These are phyloP conservation scores for Papilio helenus DNA, from an alignment of 1,140 invertebrate genomes.

Conservation along the genomic window DNA sequence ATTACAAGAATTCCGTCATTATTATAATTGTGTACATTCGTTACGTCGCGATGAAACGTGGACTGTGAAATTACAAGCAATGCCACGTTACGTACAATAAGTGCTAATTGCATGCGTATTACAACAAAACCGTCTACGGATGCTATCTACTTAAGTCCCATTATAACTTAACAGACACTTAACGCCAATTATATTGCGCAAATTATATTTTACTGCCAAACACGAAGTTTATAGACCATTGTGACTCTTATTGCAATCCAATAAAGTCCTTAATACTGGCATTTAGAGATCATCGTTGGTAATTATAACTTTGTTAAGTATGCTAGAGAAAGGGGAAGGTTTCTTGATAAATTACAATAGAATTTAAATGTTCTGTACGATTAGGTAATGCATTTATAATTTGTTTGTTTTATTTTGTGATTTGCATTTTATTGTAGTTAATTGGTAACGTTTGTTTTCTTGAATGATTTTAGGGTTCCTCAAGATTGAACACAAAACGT, in stretches of 20 bases:
- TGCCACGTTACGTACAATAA: constrained; percentile 60
- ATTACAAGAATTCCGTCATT: constrained; percentile 61
- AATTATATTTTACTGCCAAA: constrained; percentile 38
- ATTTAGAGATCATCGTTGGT: constrained; percentile 38
- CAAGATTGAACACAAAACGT: constrained; percentile 18
- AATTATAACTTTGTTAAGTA: constrained; percentile 50
- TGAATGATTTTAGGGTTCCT: constrained; percentile 52
- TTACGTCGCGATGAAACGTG: constrained; percentile 52
- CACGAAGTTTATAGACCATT: constrained; percentile 27
- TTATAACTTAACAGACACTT: constrained; percentile 80
- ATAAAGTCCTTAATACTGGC: constrained; percentile 40
- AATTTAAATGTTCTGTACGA: constrained; percentile 76
- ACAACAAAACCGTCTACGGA: constrained; percentile 68
- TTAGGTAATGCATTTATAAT: constrained; percentile 79
- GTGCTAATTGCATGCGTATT: constrained; percentile 69
- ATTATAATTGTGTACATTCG: constrained; percentile 59
- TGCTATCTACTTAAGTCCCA: constrained; percentile 76
- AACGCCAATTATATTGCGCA: constrained; percentile 72
- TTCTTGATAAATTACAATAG: constrained; percentile 80
- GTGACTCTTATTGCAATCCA: constrained; percentile 43
- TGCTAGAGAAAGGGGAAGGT: constrained; percentile 68
- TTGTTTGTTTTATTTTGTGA: constrained; percentile 79
- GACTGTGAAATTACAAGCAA: constrained; percentile 63
- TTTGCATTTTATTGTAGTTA: constrained; percentile 81
- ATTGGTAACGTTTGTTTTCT: constrained; percentile 70